Percentiles rank a stretch among this genome's conserved stretches.
phyloP scores from a whole-genome alignment of 2,888 invertebrate species.

The Lissocephala sabroskyi region DNA sequence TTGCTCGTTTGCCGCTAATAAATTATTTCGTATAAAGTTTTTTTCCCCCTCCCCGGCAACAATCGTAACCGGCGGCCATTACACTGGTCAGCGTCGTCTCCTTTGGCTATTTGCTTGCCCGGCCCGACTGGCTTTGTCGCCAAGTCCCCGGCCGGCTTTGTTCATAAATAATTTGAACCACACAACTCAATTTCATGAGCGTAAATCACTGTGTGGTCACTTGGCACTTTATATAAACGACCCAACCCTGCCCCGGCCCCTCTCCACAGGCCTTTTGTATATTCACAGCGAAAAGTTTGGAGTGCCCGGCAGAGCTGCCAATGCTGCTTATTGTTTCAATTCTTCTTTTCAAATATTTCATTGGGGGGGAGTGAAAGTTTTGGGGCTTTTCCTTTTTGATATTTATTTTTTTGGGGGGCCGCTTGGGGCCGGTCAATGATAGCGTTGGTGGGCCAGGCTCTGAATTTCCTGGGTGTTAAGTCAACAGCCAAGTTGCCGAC shows the following conservation, averaged over 20 bases:
- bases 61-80: slow-evolving; percentile 26
- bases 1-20: slow-evolving; percentile 58
- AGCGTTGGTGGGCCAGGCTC: neutral
- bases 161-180: slow-evolving; percentile 60
- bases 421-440: slow-evolving; percentile 21
- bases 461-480: slow-evolving; percentile 36
- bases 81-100: slow-evolving; percentile 20
- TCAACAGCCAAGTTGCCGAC: slow-evolving; percentile 47
- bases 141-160: slow-evolving; percentile 52
- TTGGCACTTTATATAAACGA: slow-evolving; percentile 23
- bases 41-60: slow-evolving; percentile 6
- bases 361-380: slow-evolving; percentile 32
- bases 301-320: slow-evolving; percentile 29
- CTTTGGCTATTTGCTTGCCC: slow-evolving; percentile 22
- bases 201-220: slow-evolving; percentile 60
- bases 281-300: too few relatives aligned
- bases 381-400: slow-evolving; percentile 15
- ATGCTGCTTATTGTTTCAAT: slow-evolving; percentile 50
- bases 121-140: too few relatives aligned
- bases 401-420: slow-evolving; percentile 27
- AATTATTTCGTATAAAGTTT: slow-evolving; percentile 51
- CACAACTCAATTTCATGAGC: slow-evolving; percentile 61
- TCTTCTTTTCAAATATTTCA: slow-evolving; percentile 46
- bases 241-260: neutral
- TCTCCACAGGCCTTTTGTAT: too few relatives aligned